Percentiles rank a stretch among this genome's conserved stretches.
phyloP scores from a whole-genome alignment of 2,113 vertebrate species.

The Dicentrarchus labrax region DNA sequence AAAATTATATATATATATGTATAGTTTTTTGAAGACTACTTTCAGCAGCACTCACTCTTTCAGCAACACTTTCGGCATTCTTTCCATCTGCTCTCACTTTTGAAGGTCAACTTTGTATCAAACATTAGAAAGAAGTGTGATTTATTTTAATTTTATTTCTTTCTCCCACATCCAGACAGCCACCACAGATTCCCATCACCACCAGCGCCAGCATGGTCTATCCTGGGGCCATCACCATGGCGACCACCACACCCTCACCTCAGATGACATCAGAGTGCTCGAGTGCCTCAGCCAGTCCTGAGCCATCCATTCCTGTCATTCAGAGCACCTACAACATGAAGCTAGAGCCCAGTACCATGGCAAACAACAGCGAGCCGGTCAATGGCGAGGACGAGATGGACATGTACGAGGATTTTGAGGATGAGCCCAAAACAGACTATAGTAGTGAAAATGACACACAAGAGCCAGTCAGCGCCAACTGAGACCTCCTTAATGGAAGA shows the following conservation, averaged over 20 bases:
- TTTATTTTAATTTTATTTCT: slow-evolving; percentile 18
- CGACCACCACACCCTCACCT: slow-evolving; percentile 95
- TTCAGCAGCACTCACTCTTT: background rate
- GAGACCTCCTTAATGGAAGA: slow-evolving; percentile 68
- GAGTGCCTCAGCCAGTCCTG: slow-evolving; percentile 96
- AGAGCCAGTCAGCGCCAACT: slow-evolving; percentile 97
- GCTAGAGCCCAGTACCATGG: slow-evolving; percentile 90
- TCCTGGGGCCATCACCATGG: slow-evolving; percentile 96
- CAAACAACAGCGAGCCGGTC: slow-evolving; percentile 89
- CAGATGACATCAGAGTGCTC: slow-evolving; percentile 99
- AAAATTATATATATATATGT: background rate
- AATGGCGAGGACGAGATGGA: slow-evolving; percentile 98
- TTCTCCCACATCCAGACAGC: slow-evolving; percentile 88
- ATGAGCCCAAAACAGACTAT: slow-evolving; percentile 99
- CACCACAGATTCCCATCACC: slow-evolving; percentile 98
- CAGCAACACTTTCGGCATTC: slow-evolving; percentile 14
- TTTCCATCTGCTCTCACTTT: slow-evolving; percentile 35
- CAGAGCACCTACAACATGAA: slow-evolving; percentile 99
- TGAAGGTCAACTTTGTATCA: slow-evolving; percentile 3
- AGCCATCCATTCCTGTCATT: slow-evolving; percentile 98
- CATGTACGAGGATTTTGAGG: slow-evolving; percentile 99
- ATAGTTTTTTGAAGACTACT: slow-evolving; percentile 6
- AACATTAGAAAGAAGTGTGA: background rate
- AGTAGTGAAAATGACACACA: slow-evolving; percentile 98
- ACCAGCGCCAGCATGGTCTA: slow-evolving; percentile 96